phyloP scores from a whole-genome alignment of 1,140 invertebrate species.

The Sesamia nonagrioides region DNA sequence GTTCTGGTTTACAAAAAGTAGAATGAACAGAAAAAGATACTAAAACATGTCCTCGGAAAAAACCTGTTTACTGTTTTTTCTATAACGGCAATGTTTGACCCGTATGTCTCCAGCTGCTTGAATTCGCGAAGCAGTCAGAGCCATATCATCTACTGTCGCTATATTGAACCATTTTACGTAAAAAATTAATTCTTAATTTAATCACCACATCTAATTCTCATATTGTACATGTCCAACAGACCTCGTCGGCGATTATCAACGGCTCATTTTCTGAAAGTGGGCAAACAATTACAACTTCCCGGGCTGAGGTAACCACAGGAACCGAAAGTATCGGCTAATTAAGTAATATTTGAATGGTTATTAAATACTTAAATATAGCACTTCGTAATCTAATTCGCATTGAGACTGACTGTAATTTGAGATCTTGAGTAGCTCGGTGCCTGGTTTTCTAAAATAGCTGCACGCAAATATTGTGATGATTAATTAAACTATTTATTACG shows the following conservation, averaged over 20 bases:
- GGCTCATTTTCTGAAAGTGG: conserved; percentile 44
- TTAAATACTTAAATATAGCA: background rate
- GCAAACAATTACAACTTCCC: conserved; percentile 40
- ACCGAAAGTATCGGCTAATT: conserved; percentile 9
- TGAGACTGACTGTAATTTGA: background rate
- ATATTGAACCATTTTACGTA: no score
- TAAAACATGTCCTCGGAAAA: background rate
- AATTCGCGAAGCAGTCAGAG: background rate
- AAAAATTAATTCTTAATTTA: conserved; percentile 11
- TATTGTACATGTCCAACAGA: conserved; percentile 34
- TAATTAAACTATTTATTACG: conserved; percentile 4
- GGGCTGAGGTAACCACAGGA: conserved; percentile 31
- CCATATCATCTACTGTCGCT: background rate
- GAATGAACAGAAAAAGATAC: background rate
- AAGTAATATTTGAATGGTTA: conserved; percentile 5
- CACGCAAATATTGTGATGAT: conserved; percentile 25
- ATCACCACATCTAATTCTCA: conserved; percentile 26
- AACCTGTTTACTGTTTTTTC: conserved; percentile 6
- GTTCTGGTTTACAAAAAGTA: background rate
- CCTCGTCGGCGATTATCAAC: conserved; percentile 42
- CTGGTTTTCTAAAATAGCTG: conserved; percentile 30
- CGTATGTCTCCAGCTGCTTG: background rate
- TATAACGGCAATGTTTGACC: conserved; percentile 7
- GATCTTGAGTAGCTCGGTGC: background rate
- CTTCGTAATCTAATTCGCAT: conserved; percentile 14